Evolutionary conservation across 2,888 invertebrate genomes (phyloP).

Genomic region (Dioctria linearis): DNA sequence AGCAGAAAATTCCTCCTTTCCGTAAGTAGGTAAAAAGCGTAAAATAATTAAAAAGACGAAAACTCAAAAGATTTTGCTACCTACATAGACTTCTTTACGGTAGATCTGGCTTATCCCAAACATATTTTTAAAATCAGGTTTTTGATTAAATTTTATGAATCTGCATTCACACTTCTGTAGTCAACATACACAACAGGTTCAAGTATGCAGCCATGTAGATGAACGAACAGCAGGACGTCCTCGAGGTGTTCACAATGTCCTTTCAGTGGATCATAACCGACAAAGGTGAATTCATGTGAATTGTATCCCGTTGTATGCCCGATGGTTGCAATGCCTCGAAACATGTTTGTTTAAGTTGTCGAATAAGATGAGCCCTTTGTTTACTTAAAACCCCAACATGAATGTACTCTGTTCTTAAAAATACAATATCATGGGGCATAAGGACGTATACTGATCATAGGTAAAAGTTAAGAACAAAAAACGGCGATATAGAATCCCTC

Average conservation of each 20-base stretch:
- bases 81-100: conserved; percentile 39
- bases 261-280: not conserved
- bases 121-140: conserved; percentile 41
- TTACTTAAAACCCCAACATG: not conserved
- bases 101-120: conserved; percentile 33
- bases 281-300: conserved; percentile 26
- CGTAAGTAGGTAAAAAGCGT: no score
- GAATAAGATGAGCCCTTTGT: conserved; percentile 12
- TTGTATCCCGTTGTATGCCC: conserved; percentile 11
- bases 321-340: not conserved
- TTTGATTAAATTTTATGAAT: conserved; percentile 48
- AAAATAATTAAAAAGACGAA: not conserved
- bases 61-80: conserved; percentile 11
- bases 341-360: conserved; percentile 3
- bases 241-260: conserved; percentile 43
- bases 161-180: conserved; percentile 49
- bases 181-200: conserved; percentile 42
- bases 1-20: no score
- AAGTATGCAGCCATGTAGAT: conserved; percentile 31
- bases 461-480: not conserved
- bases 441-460: not conserved
- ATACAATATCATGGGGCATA: not conserved
- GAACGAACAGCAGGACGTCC: conserved; percentile 42
- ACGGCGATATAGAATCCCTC: not conserved
- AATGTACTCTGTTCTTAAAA: not conserved